A percentile compares a stretch with the other conserved stretches of the same genome.
Conservation (phyloP, 2,113 vertebrate genomes). For the Turdus rufiventris region DNA sequence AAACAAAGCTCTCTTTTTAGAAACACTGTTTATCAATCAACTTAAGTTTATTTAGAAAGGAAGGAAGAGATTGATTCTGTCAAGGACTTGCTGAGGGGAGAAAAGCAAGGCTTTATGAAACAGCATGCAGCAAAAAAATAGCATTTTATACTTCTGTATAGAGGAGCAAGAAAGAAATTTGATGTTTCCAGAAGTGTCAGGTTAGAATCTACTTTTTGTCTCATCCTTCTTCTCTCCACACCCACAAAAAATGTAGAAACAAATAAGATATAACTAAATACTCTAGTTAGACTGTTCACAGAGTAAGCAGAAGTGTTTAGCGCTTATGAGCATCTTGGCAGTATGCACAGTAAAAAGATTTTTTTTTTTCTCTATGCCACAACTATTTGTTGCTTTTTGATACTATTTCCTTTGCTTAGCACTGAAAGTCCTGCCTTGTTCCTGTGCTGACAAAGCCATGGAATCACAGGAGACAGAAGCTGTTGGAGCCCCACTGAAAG, state of each 20-base stretch:
- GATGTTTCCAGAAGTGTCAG: neutral
- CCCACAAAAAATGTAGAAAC: neutral
- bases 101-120: neutral
- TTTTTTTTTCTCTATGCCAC: neutral
- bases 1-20: neutral
- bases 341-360: neutral
- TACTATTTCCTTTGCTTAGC: neutral
- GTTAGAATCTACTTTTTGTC: neutral
- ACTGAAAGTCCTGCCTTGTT: neutral
- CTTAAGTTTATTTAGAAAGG: neutral
- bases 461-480: neutral
- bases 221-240: neutral
- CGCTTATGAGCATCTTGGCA: neutral
- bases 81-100: neutral
- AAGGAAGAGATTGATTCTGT: neutral
- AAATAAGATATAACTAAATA: neutral
- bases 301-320: neutral
- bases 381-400: neutral
- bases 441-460: neutral
- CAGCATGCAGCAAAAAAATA: neutral
- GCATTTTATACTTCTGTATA: neutral
- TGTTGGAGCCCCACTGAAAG: neutral
- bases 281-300: neutral
- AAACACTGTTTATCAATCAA: neutral
- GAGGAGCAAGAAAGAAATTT: neutral